These are phyloP conservation scores for Microcebus jonahi DNA, from an alignment of 2,113 vertebrate species.

Conservation along the genomic window DNA sequence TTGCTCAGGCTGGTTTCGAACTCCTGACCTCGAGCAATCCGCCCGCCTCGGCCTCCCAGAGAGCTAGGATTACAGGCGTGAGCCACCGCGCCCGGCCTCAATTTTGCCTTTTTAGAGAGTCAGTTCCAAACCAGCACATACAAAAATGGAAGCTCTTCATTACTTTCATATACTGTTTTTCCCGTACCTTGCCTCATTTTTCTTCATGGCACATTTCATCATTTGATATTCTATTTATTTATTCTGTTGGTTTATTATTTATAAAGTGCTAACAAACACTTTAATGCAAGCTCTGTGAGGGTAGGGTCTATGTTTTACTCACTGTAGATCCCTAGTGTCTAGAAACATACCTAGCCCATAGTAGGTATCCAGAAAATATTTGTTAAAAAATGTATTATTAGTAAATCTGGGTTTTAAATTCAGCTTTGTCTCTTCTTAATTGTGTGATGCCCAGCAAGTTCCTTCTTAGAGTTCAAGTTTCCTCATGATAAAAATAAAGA, in stretches of 20 bases:
- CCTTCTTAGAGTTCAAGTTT: background rate
- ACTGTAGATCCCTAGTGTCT: background rate
- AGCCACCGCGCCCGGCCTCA: no score
- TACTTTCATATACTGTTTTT: background rate
- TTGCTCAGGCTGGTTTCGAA: no score
- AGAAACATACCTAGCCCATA: background rate
- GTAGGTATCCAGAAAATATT: background rate
- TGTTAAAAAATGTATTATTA: background rate
- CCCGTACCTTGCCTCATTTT: background rate
- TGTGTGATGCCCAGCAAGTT: conserved; percentile 5
- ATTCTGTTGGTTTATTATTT: background rate
- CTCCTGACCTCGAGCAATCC: no score
- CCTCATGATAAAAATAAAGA: background rate
- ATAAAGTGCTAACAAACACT: background rate
- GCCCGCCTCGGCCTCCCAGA: no score
- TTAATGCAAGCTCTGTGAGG: background rate
- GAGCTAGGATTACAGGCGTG: no score
- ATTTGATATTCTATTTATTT: background rate
- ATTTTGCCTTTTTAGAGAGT: background rate
- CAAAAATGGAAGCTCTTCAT: background rate
- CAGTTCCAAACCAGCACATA: background rate
- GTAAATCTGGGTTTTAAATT: background rate
- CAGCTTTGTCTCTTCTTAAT: background rate
- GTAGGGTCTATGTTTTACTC: background rate
- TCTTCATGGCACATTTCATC: background rate